A percentile compares a stretch with the other conserved stretches of the same genome.
Evolutionary conservation across 2,888 invertebrate species (phyloP).

Genomic region (Carcina quercana): DNA sequence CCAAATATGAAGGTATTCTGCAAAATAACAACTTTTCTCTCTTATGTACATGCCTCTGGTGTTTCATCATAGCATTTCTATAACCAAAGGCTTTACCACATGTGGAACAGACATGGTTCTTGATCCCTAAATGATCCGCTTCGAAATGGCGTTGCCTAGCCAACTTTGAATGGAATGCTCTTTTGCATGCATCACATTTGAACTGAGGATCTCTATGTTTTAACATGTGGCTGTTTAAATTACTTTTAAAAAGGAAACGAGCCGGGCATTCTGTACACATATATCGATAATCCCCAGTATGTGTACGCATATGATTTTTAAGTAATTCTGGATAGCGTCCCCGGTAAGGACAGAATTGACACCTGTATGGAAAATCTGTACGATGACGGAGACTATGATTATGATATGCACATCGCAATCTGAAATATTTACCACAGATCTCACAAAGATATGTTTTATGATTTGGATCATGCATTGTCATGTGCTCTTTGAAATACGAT

Average conservation of each 20-base stretch:
- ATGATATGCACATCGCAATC: slow-evolving; percentile 30
- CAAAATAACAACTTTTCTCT: slow-evolving; percentile 32
- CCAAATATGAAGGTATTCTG: slow-evolving; percentile 22
- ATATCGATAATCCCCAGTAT: slow-evolving; percentile 28
- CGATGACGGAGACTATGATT: slow-evolving; percentile 25
- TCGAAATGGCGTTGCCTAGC: slow-evolving; percentile 33
- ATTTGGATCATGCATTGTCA: slow-evolving; percentile 45
- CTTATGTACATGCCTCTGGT: slow-evolving; percentile 40
- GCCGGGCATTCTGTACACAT: slow-evolving; percentile 39
- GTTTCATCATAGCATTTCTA: slow-evolving; percentile 40
- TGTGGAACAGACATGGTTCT: slow-evolving; percentile 36
- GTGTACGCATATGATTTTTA: slow-evolving; percentile 16
- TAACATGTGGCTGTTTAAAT: slow-evolving; percentile 33
- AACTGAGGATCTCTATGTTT: slow-evolving; percentile 36
- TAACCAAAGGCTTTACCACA: slow-evolving; percentile 45
- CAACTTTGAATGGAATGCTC: slow-evolving; percentile 34
- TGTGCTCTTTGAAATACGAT: slow-evolving; percentile 42
- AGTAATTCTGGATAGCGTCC: slow-evolving; percentile 15
- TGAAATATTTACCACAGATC: slow-evolving; percentile 45
- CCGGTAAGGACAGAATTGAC: slow-evolving; percentile 17
- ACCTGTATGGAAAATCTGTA: slow-evolving; percentile 16
- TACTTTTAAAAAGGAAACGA: slow-evolving; percentile 35
- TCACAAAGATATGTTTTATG: slow-evolving; percentile 47
- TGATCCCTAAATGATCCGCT: slow-evolving; percentile 39
- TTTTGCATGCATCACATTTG: slow-evolving; percentile 36